Evolutionary conservation across 1,140 invertebrate genomes (phyloP), one percentile per base, ranked within the genome.

Genomic region (Streblospio benedicti): DNA sequence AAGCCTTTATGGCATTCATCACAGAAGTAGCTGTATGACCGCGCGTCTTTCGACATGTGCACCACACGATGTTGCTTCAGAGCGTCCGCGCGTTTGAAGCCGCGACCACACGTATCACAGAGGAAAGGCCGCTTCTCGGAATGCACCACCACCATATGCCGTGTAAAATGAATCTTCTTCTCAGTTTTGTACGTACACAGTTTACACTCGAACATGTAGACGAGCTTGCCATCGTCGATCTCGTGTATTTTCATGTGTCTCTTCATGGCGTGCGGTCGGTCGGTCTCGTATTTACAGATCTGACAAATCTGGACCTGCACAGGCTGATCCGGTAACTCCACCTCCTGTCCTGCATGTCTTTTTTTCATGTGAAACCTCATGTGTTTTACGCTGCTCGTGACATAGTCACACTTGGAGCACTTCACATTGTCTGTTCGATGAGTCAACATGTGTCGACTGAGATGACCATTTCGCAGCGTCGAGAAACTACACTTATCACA

Each of bases 11-110:
- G 59, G 66, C 78, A 81, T 9, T 67, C 54, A 4, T 62, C 35
- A 57, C 78, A 80, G 23, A 63, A 65, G 60, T 69, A 72, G 14
- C 62, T 65, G 33, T 68, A 64, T 28, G 62, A 62, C 5, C 67
- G 38, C n/a, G 55, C 56, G 4, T 64, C 54, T 23, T 62, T 59
- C 14, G 74, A 67, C 1, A 66, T 28, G 53, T 78, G 76, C 5
- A 68, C 69, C 12, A 70, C 32, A 27, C 69, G 67, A 58, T 80
- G 78, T 54, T 76, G 74, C 43, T 68, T 69, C 23, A 80, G 61
- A 0, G 76, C 71, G 63, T 80, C 78, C 1, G 69, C 64, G 33
- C 78, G 65, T 54, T 80, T 80, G 64, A 80, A 80, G 0, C 74
- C 67, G 59, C 74, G 75, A 2, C 78, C 78, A 65, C 79, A 80